A percentile compares a stretch with the other conserved stretches of the same genome.
These are phyloP conservation scores for Babylonia areolata DNA, from an alignment of 1,140 invertebrate genomes.

Conservation along the genomic window DNA sequence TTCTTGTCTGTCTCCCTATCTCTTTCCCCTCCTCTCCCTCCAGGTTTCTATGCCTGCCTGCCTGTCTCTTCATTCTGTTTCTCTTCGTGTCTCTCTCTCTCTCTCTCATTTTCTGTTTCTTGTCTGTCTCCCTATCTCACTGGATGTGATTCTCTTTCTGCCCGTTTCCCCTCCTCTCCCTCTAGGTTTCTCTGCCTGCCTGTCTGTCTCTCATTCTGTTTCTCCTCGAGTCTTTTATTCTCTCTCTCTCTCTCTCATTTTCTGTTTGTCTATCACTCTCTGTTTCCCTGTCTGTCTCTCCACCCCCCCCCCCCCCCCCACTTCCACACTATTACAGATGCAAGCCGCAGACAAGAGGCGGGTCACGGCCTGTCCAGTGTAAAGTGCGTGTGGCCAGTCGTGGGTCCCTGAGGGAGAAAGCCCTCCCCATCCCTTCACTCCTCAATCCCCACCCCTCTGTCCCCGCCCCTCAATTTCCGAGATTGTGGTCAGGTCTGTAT, in stretches of 20 bases:
- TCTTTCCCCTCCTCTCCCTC: neutral
- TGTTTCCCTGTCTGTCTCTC: neutral
- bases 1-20: neutral
- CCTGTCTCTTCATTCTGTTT: no score
- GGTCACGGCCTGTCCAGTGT: no score
- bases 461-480: neutral
- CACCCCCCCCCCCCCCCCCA: neutral
- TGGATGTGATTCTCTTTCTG: neutral
- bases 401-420: no score
- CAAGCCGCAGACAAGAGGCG: no score
- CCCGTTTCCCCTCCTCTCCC: neutral
- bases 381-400: neutral
- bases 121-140: neutral
- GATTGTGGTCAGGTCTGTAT: no score
- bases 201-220: neutral
- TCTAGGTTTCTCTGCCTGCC: neutral
- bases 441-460: neutral
- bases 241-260: neutral
- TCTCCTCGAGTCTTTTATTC: no score
- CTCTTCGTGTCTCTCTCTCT: neutral
- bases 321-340: no score
- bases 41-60: no score
- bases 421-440: neutral
- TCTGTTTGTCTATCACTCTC: conserved; percentile 9
- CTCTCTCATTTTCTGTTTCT: neutral